phyloP scores from a whole-genome alignment of 2,113 vertebrate genomes.

The Machaerirhynchus nigripectus region DNA sequence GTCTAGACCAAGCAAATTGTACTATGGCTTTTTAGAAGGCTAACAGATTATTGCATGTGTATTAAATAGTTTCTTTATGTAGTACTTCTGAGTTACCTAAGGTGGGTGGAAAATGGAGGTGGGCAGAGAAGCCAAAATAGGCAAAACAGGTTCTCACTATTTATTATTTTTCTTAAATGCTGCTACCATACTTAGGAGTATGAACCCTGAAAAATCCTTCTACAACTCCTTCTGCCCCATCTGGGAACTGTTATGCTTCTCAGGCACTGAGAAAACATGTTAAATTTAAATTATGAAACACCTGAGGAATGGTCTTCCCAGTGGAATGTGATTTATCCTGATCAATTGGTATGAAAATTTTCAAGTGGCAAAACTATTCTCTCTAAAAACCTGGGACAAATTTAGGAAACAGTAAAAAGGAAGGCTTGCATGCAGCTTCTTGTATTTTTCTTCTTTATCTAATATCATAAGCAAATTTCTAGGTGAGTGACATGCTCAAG shows the following conservation, averaged over 20 bases:
- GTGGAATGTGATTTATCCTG: not conserved
- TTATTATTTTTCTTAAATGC: not conserved
- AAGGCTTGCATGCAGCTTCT: not conserved
- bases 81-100: not conserved
- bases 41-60: not conserved
- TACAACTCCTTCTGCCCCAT: not conserved
- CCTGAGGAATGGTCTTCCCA: not conserved
- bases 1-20: not conserved
- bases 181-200: not conserved
- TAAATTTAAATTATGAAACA: not conserved
- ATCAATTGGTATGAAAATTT: not conserved
- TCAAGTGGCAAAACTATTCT: not conserved
- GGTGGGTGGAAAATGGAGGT: not conserved
- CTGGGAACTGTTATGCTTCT: rapidly evolving
- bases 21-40: not conserved
- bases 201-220: not conserved
- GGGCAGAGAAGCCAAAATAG: not conserved
- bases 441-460: not conserved
- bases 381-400: not conserved
- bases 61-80: not conserved
- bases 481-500: not conserved
- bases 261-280: not conserved
- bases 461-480: not conserved
- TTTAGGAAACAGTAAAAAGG: not conserved
- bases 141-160: not conserved